Conservation (phyloP, 2,888 invertebrate species). For the Pollenia angustigena region DNA sequence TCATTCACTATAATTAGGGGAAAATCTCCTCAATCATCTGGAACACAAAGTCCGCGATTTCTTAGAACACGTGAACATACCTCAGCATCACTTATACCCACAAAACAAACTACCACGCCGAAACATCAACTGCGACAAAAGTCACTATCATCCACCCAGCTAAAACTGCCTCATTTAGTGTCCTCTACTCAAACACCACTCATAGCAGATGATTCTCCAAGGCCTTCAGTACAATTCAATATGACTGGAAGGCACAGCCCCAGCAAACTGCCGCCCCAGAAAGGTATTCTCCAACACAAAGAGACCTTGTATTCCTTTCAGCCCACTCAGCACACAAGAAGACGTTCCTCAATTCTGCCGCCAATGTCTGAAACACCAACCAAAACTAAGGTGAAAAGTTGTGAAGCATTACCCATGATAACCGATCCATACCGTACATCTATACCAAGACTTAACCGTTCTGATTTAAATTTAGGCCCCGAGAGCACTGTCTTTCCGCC, state of each 20-base stretch:
- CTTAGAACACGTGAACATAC: constrained; percentile 81
- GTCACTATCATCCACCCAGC: constrained; percentile 77
- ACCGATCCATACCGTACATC: constrained; percentile 79
- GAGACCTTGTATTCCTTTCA: constrained; percentile 80
- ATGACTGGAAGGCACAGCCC: constrained; percentile 81
- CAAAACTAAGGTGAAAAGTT: constrained; percentile 78
- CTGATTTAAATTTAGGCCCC: constrained; percentile 77
- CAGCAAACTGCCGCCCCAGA: constrained; percentile 79
- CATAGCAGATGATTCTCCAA: constrained; percentile 80
- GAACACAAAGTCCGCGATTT: constrained; percentile 84
- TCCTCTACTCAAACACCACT: constrained; percentile 24
- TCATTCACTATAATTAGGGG: constrained; percentile 89
- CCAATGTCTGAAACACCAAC: constrained; percentile 17
- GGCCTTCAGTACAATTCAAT: constrained; percentile 83
- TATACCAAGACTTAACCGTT: constrained; percentile 81
- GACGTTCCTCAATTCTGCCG: constrained; percentile 74
- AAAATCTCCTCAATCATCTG: constrained; percentile 85
- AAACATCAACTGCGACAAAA: constrained; percentile 77
- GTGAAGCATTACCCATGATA: constrained; percentile 81
- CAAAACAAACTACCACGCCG: constrained; percentile 75
- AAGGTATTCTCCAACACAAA: constrained; percentile 82
- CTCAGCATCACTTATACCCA: constrained; percentile 57
- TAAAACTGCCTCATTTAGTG: constrained; percentile 77
- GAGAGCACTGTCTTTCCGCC: constrained; percentile 79
- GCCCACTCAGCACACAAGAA: constrained; percentile 48